Conservation (phyloP, 2,113 vertebrate genomes). For the Anolis sagrei region DNA sequence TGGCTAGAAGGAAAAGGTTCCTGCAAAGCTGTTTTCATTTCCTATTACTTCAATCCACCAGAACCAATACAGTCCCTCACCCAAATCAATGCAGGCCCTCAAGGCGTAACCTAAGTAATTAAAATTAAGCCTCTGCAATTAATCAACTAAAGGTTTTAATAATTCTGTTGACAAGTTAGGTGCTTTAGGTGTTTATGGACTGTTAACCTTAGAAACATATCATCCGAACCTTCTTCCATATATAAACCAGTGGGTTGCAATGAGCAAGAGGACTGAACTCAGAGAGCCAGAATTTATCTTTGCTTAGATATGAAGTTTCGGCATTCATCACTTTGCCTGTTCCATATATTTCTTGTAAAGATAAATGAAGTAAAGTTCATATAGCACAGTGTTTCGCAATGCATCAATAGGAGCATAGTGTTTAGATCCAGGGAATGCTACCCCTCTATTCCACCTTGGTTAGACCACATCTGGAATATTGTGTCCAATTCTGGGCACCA, state of each 20-base stretch:
- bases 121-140: slow-evolving; percentile 1
- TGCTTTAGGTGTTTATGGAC: background rate
- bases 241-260: background rate
- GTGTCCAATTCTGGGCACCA: too few relatives aligned
- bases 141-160: background rate
- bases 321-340: background rate
- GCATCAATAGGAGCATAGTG: too few relatives aligned
- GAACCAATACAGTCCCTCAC: background rate
- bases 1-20: background rate
- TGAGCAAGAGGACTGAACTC: background rate
- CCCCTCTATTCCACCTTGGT: too few relatives aligned
- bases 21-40: background rate
- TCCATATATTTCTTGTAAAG: background rate
- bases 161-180: background rate
- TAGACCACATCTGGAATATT: too few relatives aligned
- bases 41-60: background rate
- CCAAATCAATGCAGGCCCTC: background rate
- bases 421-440: too few relatives aligned
- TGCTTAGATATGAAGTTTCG: background rate
- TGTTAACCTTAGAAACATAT: background rate
- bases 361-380: background rate
- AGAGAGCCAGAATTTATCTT: background rate
- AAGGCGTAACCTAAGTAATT: background rate
- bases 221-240: background rate
- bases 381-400: too few relatives aligned